Evolutionary conservation across 2,888 invertebrate genomes (phyloP).

Genomic region (Trissolcus brochymenae): DNA sequence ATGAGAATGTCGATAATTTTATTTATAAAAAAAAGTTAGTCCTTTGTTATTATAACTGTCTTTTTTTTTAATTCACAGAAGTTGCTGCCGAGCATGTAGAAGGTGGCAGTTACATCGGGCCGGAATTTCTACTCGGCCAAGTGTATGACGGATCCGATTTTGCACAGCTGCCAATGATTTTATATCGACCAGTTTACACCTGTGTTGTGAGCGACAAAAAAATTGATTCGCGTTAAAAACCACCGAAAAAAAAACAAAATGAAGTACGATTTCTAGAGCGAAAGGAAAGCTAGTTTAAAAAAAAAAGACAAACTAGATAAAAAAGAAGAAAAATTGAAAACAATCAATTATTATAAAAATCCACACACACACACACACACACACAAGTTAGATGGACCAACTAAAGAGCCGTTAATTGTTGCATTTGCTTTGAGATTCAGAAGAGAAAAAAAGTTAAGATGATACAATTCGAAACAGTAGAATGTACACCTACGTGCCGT

Average conservation of each 20-base stretch:
- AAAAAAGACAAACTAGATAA: not conserved
- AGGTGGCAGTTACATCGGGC: constrained; percentile 86
- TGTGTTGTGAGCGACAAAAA: constrained; percentile 72
- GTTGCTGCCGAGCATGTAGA: constrained; percentile 84
- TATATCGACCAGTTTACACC: constrained; percentile 83
- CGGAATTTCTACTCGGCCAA: constrained; percentile 87
- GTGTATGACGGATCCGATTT: constrained; percentile 84
- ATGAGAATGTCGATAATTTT: not conserved
- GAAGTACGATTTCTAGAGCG: constrained; percentile 37
- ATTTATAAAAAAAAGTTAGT: not conserved
- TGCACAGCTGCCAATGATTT: constrained; percentile 77
- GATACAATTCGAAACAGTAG: constrained; percentile 48
- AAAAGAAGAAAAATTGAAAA: constrained; percentile 7
- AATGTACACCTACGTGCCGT: constrained; percentile 57
- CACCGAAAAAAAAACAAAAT: constrained; percentile 24
- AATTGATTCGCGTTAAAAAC: constrained; percentile 55
- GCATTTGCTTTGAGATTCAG: constrained; percentile 55
- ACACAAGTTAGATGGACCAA: constrained; percentile 52
- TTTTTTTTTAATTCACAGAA: constrained; percentile 76
- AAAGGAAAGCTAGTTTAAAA: not conserved
- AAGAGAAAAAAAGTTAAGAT: constrained; percentile 24
- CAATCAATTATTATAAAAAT: constrained; percentile 22
- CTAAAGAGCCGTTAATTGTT: constrained; percentile 46
- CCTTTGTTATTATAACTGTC: too few species aligned
- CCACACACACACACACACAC: not conserved